These are phyloP conservation scores for Clupea harengus DNA, from an alignment of 2,113 vertebrate genomes.

Conservation along the genomic window DNA sequence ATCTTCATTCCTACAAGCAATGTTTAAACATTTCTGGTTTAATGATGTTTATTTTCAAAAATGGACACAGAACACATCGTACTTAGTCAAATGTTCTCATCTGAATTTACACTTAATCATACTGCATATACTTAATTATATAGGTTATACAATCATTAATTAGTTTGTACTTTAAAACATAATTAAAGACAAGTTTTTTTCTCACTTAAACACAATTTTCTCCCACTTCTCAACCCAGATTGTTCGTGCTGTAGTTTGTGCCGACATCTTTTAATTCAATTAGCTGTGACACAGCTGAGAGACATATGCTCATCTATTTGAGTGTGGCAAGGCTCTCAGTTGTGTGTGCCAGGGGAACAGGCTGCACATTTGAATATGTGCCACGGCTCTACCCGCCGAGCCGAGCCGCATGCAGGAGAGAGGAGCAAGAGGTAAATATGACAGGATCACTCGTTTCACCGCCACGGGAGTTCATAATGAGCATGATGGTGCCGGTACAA, in stretches of 20 bases:
- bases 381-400: not conserved
- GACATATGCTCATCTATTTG: slow-evolving; percentile 43
- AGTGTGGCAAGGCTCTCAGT: slow-evolving; percentile 30
- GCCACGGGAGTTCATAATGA: slow-evolving; percentile 29
- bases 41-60: not conserved
- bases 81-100: not conserved
- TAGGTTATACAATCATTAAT: not conserved
- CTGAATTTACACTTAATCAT: not conserved
- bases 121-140: not conserved
- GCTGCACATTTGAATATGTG: slow-evolving; percentile 41
- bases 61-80: not conserved
- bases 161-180: slow-evolving; percentile 16
- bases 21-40: not conserved
- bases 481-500: not conserved
- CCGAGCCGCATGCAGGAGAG: not conserved
- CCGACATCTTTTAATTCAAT: slow-evolving; percentile 41
- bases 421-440: slow-evolving; percentile 27
- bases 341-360: slow-evolving; percentile 40
- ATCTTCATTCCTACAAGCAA: not conserved
- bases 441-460: slow-evolving; percentile 16
- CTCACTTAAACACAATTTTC: not conserved
- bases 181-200: slow-evolving; percentile 12
- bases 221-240: not conserved
- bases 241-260: slow-evolving; percentile 13
- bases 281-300: slow-evolving; percentile 43